Evolutionary conservation across 35 echinoderm and acorn worm species (phyloP), one percentile per base, ranked within the genome.

Genomic region (Patiria miniata): DNA sequence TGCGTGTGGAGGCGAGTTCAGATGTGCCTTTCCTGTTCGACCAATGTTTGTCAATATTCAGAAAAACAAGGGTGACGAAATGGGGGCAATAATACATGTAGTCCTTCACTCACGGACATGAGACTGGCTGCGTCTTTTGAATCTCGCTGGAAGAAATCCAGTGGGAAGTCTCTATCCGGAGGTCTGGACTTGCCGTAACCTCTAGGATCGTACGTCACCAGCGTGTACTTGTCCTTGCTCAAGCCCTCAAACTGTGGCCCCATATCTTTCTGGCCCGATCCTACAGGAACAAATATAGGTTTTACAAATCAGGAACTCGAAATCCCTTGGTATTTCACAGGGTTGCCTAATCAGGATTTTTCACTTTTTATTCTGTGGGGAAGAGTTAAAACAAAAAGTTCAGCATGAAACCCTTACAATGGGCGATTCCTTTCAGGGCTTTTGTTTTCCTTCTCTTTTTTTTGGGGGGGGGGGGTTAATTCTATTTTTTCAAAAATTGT

Each of bases 111-210:
- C 29, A 97, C 95, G 36, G 78, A 33, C 95, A 97, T 97, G 39
- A 97, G 86, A 37, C 80, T 76, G 6, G 68, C 85, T 16, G 91
- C 95, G 93, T 97, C 90, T 54, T 94, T 76, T 17, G 91, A 91
- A 93, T 97, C 95, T 50, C 95, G 81, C 9, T 91, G 26, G 81
- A 85, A 97, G 61, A 97, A 97, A 40, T 97, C 88, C 17, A 88
- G 2, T 39, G 95, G 95, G 36, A 91, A 97, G 52, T 93, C 92
- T 69, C 95, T 87, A 0, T 91, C 88, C 4, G 95, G 95, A 56
- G 95, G 95, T 78, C 91, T 87, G 29, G 91, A 93, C 44, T 93
- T 97, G n/a, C 95, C 95, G 51, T 91, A 93, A 10, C 95, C 95
- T 68, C 95, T 87, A 0, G 95, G 95, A 65, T 97, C 95, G 56